Evolutionary conservation across 2,888 invertebrate species (phyloP).

Genomic region (Agrilus cyanescens): DNA sequence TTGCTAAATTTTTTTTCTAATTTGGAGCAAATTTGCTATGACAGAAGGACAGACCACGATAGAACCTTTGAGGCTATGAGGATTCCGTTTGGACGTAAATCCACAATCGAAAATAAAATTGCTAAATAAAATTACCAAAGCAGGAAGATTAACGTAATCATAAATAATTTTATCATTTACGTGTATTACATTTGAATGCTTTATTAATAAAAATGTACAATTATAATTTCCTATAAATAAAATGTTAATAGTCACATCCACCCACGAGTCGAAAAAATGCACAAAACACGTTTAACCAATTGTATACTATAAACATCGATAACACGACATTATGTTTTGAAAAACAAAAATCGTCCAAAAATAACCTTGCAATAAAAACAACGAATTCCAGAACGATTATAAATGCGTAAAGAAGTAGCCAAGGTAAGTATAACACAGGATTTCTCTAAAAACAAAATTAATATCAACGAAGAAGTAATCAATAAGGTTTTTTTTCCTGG

Average conservation of each 20-base stretch:
- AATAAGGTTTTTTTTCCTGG: too few relatives aligned
- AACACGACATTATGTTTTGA: conserved; percentile 24
- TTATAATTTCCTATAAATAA: background rate
- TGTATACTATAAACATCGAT: conserved; percentile 28
- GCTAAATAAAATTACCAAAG: too few relatives aligned
- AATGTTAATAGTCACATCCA: conserved; percentile 22
- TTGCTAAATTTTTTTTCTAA: too few relatives aligned
- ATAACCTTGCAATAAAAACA: conserved; percentile 23
- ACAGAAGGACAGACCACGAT: too few relatives aligned
- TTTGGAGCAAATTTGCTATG: too few relatives aligned
- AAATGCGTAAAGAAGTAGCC: conserved; percentile 26
- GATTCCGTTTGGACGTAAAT: too few relatives aligned
- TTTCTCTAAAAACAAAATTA: conserved; percentile 23
- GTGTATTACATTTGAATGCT: background rate
- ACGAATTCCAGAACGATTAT: conserved; percentile 28
- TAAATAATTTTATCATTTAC: too few relatives aligned
- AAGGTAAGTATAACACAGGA: conserved; percentile 29
- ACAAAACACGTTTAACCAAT: conserved; percentile 31
- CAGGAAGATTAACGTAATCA: too few relatives aligned
- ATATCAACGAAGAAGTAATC: too few relatives aligned
- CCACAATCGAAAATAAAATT: too few relatives aligned
- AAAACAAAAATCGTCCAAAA: conserved; percentile 23
- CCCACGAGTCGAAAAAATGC: conserved; percentile 24
- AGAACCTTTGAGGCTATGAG: too few relatives aligned
- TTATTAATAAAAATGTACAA: background rate